Evolutionary conservation across 2,797 vertebrate species (phyloP), one percentile per base, ranked within the genome.

Genomic region (Morus bassanus): DNA sequence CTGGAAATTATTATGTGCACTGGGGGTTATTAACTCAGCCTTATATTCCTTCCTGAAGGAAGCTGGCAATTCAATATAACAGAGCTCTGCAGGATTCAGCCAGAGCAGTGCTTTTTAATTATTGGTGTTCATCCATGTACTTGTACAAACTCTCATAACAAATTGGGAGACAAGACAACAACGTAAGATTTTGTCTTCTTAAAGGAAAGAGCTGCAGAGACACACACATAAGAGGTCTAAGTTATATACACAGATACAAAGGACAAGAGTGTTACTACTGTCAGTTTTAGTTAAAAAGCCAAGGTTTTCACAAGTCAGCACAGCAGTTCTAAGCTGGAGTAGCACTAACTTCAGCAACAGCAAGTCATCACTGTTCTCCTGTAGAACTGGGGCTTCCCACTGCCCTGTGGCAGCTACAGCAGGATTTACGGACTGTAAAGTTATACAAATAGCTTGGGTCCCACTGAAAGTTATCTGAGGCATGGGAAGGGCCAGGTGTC

Each of bases 361-460:
- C 50, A 51, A 12, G n/a, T 31, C 31, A 48, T 2, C 43, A 6
- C 18, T 19, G 27, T 7, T 46, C 35, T 33, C 10, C 18, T 16
- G 18, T 4, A 46, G 53, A 28, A 11, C 50, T 15, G 30, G 23
- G 35, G 33, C 57, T 43, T 18, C 57, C 28, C 35, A 23, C 35
- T 16, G 30, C 35, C 37, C 43, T 4, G 10, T 1, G 28, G 28
- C 53, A 54, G 56, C 60, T 9, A 27, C 33, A 31, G 45, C 45
- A 23, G 23, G 45, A 25, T 28, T 31, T 23, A n/a, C 11, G 8
- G 27, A 19, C 11, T 7, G 10, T 23, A 11, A 10, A 31, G 53
- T 30, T 7, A 27, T 4, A 10, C 2, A 0, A 43, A 19, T 3
- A 24, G 63, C 46, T 31, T 28, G 16, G 43, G 6, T n/a, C n/a